Percentiles rank a stretch among this genome's conserved stretches.
Conservation (phyloP, 2,113 vertebrate genomes). For the Erythrolamprus reginae region DNA sequence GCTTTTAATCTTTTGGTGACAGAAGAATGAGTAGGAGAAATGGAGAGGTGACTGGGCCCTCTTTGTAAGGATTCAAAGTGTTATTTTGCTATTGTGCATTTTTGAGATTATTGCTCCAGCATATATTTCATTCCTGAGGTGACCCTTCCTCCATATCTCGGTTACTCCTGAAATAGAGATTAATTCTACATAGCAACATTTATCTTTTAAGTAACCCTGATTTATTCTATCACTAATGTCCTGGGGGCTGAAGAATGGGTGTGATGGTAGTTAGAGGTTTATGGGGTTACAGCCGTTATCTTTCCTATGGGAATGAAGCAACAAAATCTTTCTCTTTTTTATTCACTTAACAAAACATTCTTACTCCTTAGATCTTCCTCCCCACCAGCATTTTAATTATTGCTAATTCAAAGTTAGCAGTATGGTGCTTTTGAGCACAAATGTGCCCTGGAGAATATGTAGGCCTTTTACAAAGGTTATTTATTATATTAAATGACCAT, state of each 20-base stretch:
- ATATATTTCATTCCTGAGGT: background rate
- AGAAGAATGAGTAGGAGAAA: constrained; percentile 9
- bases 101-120: constrained; percentile 4
- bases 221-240: background rate
- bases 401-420: background rate
- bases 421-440: background rate
- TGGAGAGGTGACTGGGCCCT: background rate
- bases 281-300: background rate
- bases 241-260: background rate
- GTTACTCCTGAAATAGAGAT: constrained; percentile 9
- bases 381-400: background rate
- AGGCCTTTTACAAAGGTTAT: background rate
- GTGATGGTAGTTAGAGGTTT: background rate
- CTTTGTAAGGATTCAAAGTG: background rate
- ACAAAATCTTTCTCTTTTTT: background rate
- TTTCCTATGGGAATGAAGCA: background rate
- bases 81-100: constrained; percentile 12
- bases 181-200: background rate
- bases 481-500: background rate
- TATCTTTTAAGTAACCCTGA: background rate
- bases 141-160: constrained; percentile 15
- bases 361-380: background rate
- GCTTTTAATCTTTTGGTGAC: constrained; percentile 10
- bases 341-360: constrained; percentile 13
- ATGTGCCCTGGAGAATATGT: background rate